Evolutionary conservation across 2,888 invertebrate species (phyloP).

Genomic region (Dysmachus trigonus): DNA sequence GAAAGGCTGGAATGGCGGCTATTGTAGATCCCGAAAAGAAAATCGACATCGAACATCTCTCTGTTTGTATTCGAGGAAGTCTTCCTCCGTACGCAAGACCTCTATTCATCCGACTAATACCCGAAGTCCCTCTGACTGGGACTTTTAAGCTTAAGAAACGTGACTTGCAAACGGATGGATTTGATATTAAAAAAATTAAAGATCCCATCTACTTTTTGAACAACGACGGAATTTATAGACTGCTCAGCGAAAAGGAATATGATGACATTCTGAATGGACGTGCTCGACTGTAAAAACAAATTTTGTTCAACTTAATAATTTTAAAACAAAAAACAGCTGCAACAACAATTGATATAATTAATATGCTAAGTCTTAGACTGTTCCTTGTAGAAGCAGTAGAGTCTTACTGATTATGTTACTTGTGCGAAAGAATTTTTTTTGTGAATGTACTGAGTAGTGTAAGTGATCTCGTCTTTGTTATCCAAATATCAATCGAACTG

Average conservation of each 20-base stretch:
- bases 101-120: conserved; percentile 82
- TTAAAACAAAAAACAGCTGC: neutral
- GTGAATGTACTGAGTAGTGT: neutral
- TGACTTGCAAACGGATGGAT: conserved; percentile 85
- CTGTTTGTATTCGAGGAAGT: conserved; percentile 73
- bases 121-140: conserved; percentile 81
- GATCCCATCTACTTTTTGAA: conserved; percentile 80
- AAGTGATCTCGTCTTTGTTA: neutral
- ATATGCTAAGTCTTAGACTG: neutral
- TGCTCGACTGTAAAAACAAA: conserved; percentile 65
- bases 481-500: neutral
- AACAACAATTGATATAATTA: neutral
- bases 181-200: conserved; percentile 75
- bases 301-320: neutral
- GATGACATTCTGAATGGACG: conserved; percentile 66
- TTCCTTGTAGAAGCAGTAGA: neutral
- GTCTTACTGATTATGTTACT: neutral
- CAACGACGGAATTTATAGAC: conserved; percentile 66
- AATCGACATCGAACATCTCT: conserved; percentile 70
- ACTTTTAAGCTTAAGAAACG: conserved; percentile 95
- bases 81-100: conserved; percentile 90
- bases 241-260: conserved; percentile 65
- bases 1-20: conserved; percentile 94
- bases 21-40: conserved; percentile 75
- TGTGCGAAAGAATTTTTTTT: neutral